Percentiles rank a stretch among this genome's conserved stretches.
phyloP scores from a whole-genome alignment of 2,888 invertebrate genomes.

The Apomyelois bistriatella region DNA sequence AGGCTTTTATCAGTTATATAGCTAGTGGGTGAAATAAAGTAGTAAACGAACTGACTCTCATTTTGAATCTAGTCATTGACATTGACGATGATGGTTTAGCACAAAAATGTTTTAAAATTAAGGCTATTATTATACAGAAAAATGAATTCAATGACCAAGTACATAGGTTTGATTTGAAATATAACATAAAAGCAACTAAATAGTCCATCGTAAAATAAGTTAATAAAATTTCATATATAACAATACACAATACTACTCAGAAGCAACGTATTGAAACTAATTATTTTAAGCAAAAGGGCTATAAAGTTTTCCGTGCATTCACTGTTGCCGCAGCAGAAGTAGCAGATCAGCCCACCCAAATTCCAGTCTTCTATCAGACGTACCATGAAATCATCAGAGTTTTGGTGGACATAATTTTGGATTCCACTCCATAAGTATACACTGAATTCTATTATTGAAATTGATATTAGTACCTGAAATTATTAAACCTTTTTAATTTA shows the following conservation, averaged over 20 bases:
- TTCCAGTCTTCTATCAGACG: neutral
- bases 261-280: neutral
- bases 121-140: too few species aligned
- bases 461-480: neutral
- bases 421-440: neutral
- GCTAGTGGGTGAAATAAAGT: neutral
- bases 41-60: neutral
- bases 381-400: neutral
- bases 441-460: neutral
- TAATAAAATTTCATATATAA: neutral
- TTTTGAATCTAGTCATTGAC: neutral
- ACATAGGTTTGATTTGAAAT: too few species aligned
- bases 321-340: neutral
- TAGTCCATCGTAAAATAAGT: too few species aligned
- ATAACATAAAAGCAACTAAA: too few species aligned
- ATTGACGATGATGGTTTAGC: neutral
- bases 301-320: neutral
- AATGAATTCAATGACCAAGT: too few species aligned
- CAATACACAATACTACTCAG: neutral
- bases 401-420: neutral
- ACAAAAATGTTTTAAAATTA: too few species aligned
- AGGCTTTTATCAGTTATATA: slow-evolving; percentile 18
- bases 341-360: neutral
- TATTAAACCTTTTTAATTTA: neutral
- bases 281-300: neutral